Percentiles rank a stretch among this genome's conserved stretches.
Evolutionary conservation across 2,888 invertebrate genomes (phyloP).

Genomic region (Psylliodes chrysocephalus): DNA sequence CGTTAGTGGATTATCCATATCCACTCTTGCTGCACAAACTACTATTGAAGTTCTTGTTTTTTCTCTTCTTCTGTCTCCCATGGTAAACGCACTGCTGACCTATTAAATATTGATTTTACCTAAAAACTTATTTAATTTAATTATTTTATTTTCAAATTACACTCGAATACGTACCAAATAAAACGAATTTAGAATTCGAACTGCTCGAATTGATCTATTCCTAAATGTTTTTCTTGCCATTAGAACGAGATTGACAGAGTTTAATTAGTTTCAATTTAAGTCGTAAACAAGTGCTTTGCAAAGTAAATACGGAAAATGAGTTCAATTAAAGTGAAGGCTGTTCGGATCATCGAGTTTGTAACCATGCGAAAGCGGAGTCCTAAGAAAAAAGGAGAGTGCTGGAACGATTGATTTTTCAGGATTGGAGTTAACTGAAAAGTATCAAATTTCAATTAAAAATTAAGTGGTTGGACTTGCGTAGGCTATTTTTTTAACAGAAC

Average conservation of each 20-base stretch:
- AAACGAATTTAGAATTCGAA: background rate
- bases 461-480: too few relatives aligned
- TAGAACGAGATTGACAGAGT: conserved; percentile 7
- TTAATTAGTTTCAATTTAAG: conserved; percentile 20
- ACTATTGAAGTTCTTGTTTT: too few relatives aligned
- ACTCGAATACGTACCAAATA: background rate
- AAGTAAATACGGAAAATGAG: conserved; percentile 10
- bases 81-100: too few relatives aligned
- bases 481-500: too few relatives aligned
- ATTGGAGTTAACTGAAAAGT: background rate
- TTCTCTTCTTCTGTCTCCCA: too few relatives aligned
- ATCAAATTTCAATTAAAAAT: too few relatives aligned
- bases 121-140: too few relatives aligned
- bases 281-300: conserved; percentile 20
- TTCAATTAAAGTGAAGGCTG: conserved; percentile 13
- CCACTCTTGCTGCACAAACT: too few relatives aligned
- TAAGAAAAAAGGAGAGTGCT: background rate
- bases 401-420: background rate
- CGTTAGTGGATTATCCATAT: too few relatives aligned
- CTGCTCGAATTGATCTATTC: background rate
- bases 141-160: too few relatives aligned
- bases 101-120: too few relatives aligned
- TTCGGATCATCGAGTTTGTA: conserved; percentile 6
- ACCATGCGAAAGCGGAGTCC: background rate
- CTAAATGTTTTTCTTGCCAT: background rate